Evolutionary conservation across 2,888 invertebrate genomes (phyloP), one percentile per base, ranked within the genome.

Genomic region (Ganaspis brasiliensis): DNA sequence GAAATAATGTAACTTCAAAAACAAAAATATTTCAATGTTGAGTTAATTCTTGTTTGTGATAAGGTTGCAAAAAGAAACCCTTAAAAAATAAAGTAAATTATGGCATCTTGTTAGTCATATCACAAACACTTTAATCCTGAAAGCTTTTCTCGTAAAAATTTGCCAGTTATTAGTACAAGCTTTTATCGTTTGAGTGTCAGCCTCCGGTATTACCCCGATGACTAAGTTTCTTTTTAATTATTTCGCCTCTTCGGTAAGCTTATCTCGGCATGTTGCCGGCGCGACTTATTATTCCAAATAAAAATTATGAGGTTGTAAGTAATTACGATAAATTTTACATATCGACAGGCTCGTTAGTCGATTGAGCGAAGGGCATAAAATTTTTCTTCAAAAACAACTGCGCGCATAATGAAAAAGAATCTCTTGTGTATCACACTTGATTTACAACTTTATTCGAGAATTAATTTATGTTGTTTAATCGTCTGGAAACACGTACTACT

Each of bases 201-300:
- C 61, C 61, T 63, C 61, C 19, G 35, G 61, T 63, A 63, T 63
- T 63, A 63, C 61, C 14, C 61, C 21, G 61, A 63, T 63, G 61
- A 40, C 52, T 52, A 19, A 19, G 12, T 21, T 19, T 21, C 19
- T 16, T 61, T 61, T 61, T 45, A 45, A 45, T 45, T 67, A 40
- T 52, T 52, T 52, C 40, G 19, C 40, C 45, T 63, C 35, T 63
- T 12, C 21, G 40, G 63, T 14, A 40, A 40, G 40, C 63, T 63
- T 63, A 63, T 40, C 67, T 67, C 9, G 24, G 14, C 45, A 45
- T 40, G 24, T 67, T 26, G 24, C 21, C 26, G 24, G n/a, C 9
- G 45, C 67, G 26, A 67, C 67, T 67, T 67, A 67, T 67, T 67
- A 67, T 45, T 45, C 14, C 14, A 8, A 67, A 67, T 45, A 45